phyloP scores from a whole-genome alignment of 1,140 invertebrate species.

The Philaenus spumarius region DNA sequence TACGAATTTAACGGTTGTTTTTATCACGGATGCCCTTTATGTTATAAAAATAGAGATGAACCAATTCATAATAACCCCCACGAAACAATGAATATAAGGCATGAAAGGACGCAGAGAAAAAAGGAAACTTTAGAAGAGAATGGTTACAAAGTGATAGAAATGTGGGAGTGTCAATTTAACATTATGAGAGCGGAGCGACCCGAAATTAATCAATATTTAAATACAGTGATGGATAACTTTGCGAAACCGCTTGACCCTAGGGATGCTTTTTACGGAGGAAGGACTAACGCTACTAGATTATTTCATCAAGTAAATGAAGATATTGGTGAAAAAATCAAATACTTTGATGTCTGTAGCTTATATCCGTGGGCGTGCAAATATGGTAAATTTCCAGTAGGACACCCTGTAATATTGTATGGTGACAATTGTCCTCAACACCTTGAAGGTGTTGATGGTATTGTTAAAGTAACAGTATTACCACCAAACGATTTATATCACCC shows the following conservation, averaged over 20 bases:
- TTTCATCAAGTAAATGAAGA: background rate
- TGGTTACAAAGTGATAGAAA: no score
- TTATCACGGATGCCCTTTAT: no score
- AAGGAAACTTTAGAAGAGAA: no score
- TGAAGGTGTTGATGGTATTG: slow-evolving; percentile 25
- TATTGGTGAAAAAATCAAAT: slow-evolving; percentile 1
- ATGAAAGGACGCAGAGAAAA: no score
- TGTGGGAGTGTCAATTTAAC: no score
- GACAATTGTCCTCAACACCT: background rate
- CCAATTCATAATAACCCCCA: no score
- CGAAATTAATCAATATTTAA: no score
- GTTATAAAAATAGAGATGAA: no score
- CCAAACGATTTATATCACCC: slow-evolving; percentile 32
- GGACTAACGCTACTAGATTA: background rate
- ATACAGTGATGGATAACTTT: no score
- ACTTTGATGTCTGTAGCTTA: slow-evolving; percentile 20
- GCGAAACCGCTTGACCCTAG: background rate
- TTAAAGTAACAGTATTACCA: slow-evolving; percentile 32
- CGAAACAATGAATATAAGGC: no score
- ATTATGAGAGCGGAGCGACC: no score
- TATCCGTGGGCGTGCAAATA: slow-evolving; percentile 36
- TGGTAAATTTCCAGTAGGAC: slow-evolving; percentile 34
- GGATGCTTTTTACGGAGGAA: background rate
- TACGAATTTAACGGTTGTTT: no score
- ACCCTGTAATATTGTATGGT: slow-evolving; percentile 35